A percentile compares a stretch with the other conserved stretches of the same genome.
These are phyloP conservation scores for Augochlora pura DNA, from an alignment of 1,140 invertebrate genomes.

Conservation along the genomic window DNA sequence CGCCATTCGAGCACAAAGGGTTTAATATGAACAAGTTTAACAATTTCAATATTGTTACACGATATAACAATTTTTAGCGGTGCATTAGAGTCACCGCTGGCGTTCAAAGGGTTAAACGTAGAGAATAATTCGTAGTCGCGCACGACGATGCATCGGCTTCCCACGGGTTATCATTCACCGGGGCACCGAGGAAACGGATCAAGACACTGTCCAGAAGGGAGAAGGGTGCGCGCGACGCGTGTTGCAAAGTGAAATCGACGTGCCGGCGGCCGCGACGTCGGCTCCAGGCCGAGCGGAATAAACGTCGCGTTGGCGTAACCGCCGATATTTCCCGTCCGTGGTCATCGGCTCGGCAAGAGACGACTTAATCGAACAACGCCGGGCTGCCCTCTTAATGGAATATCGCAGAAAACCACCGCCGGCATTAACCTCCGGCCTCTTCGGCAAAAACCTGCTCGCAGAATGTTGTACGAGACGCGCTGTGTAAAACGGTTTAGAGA, in stretches of 20 bases:
- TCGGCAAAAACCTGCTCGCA: conserved; percentile 30
- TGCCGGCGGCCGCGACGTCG: conserved; percentile 55
- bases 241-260: conserved; percentile 60
- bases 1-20: no score
- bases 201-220: not conserved
- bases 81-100: no score
- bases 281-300: conserved; percentile 57
- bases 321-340: conserved; percentile 66
- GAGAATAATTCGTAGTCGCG: no score
- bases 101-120: no score
- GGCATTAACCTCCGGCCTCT: conserved; percentile 47
- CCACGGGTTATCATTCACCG: not conserved
- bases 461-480: conserved; percentile 1
- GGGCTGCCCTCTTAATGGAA: conserved; percentile 60
- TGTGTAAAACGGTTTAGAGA: not conserved
- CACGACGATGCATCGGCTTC: not conserved
- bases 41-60: no score
- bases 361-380: conserved; percentile 68
- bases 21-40: no score
- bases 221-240: conserved; percentile 12
- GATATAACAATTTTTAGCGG: no score
- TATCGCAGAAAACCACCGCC: conserved; percentile 60
- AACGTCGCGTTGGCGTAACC: conserved; percentile 55
- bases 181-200: not conserved
- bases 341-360: conserved; percentile 59